These are phyloP conservation scores for Sander vitreus DNA, from an alignment of 2,113 vertebrate species.

Conservation along the genomic window DNA sequence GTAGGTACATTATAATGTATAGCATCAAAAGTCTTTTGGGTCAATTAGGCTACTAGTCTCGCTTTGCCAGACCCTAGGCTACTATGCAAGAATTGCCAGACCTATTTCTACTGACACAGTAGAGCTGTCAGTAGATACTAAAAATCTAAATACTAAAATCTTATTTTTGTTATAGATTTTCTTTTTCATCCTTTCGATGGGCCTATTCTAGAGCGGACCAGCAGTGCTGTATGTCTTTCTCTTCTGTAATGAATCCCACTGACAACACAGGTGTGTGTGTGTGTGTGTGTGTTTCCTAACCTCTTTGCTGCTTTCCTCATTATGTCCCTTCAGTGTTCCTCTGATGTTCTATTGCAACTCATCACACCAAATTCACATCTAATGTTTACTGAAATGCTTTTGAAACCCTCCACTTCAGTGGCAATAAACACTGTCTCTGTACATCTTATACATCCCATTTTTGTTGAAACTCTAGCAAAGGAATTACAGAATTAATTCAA, in stretches of 20 bases:
- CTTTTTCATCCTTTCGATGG: not conserved
- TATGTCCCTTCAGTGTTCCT: not conserved
- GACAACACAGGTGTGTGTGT: not conserved
- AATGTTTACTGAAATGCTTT: not conserved
- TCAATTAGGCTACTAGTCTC: too few species aligned
- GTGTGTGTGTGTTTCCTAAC: not conserved
- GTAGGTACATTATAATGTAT: not conserved
- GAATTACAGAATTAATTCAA: not conserved
- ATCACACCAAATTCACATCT: not conserved
- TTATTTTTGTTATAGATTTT: not conserved
- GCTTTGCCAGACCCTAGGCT: too few species aligned
- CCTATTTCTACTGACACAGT: too few species aligned
- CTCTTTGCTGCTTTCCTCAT: not conserved
- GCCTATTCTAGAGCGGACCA: not conserved
- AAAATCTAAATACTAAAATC: not conserved
- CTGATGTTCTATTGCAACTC: not conserved
- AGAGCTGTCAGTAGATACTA: not conserved
- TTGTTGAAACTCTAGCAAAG: not conserved
- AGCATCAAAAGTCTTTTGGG: not conserved
- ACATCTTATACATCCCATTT: not conserved
- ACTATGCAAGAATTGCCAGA: too few species aligned
- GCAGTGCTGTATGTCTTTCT: not conserved
- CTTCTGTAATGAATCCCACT: conserved; percentile 12
- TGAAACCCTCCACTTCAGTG: not conserved
- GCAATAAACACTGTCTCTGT: not conserved